A percentile compares a stretch with the other conserved stretches of the same genome.
phyloP scores from a whole-genome alignment of 1,140 invertebrate species.

The Aricia agestis region DNA sequence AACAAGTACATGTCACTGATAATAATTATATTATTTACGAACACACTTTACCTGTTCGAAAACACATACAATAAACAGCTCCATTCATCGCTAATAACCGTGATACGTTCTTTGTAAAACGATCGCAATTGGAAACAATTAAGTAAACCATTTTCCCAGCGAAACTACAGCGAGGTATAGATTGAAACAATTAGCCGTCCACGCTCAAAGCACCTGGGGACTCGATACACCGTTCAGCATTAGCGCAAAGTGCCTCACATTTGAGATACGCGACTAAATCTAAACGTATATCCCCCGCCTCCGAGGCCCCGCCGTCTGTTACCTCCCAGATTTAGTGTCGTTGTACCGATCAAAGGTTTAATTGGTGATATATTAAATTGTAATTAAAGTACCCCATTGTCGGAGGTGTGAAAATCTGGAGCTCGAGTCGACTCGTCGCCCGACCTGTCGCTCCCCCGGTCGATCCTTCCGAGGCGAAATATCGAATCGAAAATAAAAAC shows the following conservation, averaged over 20 bases:
- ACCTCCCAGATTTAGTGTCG: conserved; percentile 42
- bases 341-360: conserved; percentile 62
- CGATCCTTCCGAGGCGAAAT: neutral
- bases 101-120: conserved; percentile 13
- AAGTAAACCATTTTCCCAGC: conserved; percentile 14
- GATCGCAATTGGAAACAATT: conserved; percentile 16
- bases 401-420: conserved; percentile 58
- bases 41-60: neutral
- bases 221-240: conserved; percentile 38
- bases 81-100: neutral
- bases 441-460: conserved; percentile 34
- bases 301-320: conserved; percentile 28
- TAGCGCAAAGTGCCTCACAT: conserved; percentile 30
- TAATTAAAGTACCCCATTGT: conserved; percentile 65
- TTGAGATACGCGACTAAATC: conserved; percentile 35
- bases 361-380: conserved; percentile 71
- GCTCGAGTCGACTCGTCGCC: conserved; percentile 37
- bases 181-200: conserved; percentile 42
- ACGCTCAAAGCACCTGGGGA: conserved; percentile 40
- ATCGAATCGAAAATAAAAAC: conserved; percentile 2
- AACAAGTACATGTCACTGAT: neutral
- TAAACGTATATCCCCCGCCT: conserved; percentile 28
- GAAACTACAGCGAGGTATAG: conserved; percentile 24
- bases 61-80: neutral
- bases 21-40: conserved; percentile 1